phyloP scores from a whole-genome alignment of 2,797 vertebrate genomes.

The Hippoglossus hippoglossus region DNA sequence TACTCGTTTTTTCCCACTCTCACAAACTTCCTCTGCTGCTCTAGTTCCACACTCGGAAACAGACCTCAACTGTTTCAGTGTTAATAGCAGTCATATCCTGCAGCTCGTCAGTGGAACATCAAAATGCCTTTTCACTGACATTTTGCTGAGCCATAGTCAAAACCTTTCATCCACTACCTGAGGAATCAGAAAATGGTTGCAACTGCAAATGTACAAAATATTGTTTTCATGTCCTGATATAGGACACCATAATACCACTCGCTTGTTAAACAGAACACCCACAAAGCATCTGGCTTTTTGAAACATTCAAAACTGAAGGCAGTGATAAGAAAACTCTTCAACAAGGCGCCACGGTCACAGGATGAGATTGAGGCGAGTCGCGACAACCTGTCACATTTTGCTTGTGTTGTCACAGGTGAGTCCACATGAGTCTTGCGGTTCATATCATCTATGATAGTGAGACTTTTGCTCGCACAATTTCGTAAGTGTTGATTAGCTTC shows the following conservation, averaged over 20 bases:
- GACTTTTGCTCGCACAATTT: too few species aligned
- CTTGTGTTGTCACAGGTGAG: too few species aligned
- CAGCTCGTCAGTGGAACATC: constrained; percentile 33
- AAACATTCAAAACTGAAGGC: constrained; percentile 4
- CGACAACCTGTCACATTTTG: too few species aligned
- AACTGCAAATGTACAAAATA: background rate
- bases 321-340: background rate
- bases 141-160: constrained; percentile 2
- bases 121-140: constrained; percentile 50
- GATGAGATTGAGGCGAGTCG: too few species aligned
- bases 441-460: too few species aligned
- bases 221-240: background rate
- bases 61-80: constrained; percentile 1
- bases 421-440: too few species aligned
- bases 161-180: constrained; percentile 1
- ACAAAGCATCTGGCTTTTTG: background rate
- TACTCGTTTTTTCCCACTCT: background rate
- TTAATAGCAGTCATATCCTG: constrained; percentile 34
- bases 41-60: constrained; percentile 6
- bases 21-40: background rate
- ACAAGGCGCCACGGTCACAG: too few species aligned
- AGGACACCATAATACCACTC: background rate
- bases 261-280: background rate
- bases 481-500: too few species aligned
- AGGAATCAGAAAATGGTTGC: background rate